Evolutionary conservation across 2,797 vertebrate species (phyloP), one percentile per base, ranked within the genome.

Genomic region (Dromococcyx pavoninus): DNA sequence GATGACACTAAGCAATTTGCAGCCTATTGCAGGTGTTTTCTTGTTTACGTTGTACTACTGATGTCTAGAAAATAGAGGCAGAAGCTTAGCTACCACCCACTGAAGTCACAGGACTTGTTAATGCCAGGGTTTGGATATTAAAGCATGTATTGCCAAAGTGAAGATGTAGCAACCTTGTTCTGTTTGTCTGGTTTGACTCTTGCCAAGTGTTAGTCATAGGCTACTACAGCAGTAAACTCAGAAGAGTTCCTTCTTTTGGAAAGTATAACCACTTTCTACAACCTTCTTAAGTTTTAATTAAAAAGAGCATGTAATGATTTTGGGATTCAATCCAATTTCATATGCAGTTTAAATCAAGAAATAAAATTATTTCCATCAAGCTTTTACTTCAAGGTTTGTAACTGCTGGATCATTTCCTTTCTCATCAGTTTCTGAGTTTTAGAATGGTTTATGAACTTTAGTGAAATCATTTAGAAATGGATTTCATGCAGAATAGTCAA

Each of bases 301-400:
- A 97, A 95, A 96, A 65, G 75, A 89, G 58, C 78, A 84, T 80
- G 74, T 91, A 93, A 83, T 95, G 87, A 92, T 96, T 96, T 96
- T 48, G 58, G 94, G 86, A 93, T 87, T 83, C 81, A 91, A 94
- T 96, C 87, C 94, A 92, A 93, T 94, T 95, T 95, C 62, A 56
- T 82, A 44, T 91, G 86, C 91, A 91, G 73, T 91, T 97, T 95
- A 97, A 96, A 96, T 89, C 16, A 61, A 94, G 93, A 94, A 89
- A 94, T 96, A 88, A 91, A 97, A 96, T 97, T 91, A 94, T 95
- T 96, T 96, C 88, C 79, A 91, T 93, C 94, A 95, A 80, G 79
- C 84, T 91, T 92, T 94, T 84, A 86, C 93, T 94, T 94, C 69
- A 78, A 78, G 93, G 86, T 90, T 96, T 93, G 86, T 93, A 91